These are phyloP conservation scores for Diglossa cyanea DNA, from an alignment of 2,797 vertebrate species.

Conservation along the genomic window DNA sequence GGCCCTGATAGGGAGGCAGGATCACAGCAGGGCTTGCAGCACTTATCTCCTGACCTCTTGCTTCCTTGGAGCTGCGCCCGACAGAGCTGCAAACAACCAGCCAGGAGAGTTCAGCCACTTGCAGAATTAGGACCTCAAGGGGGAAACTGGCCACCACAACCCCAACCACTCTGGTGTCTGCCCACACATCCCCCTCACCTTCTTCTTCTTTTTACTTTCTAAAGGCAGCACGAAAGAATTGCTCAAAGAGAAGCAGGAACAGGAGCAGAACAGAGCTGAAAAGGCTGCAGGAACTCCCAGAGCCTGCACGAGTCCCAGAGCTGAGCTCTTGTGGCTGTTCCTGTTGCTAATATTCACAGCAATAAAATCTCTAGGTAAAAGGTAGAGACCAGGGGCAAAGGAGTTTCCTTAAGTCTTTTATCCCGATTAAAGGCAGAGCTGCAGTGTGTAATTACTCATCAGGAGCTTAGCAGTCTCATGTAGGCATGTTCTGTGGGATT, in stretches of 20 bases:
- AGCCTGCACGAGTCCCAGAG: accelerated
- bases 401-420: conserved; percentile 49
- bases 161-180: not conserved
- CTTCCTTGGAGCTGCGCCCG: not conserved
- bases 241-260: not conserved
- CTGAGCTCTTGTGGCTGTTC: not conserved
- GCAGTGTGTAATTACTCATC: conserved; percentile 17
- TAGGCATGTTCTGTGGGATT: not conserved
- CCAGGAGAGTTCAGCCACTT: not conserved
- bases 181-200: not conserved
- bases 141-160: not conserved
- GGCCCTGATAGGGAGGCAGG: not conserved
- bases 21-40: not conserved
- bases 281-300: not conserved
- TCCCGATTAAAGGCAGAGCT: conserved; percentile 31
- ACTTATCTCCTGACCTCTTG: not conserved
- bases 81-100: not conserved
- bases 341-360: not conserved
- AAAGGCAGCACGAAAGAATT: not conserved
- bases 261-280: not conserved
- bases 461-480: conserved; percentile 13
- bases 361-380: conserved; percentile 19
- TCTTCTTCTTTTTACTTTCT: conserved; percentile 14
- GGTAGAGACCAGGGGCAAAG: conserved; percentile 26
- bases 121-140: not conserved